A percentile compares a stretch with the other conserved stretches of the same genome.
These are phyloP conservation scores for Variabilichromis moorii DNA, from an alignment of 2,113 vertebrate genomes.

Conservation along the genomic window DNA sequence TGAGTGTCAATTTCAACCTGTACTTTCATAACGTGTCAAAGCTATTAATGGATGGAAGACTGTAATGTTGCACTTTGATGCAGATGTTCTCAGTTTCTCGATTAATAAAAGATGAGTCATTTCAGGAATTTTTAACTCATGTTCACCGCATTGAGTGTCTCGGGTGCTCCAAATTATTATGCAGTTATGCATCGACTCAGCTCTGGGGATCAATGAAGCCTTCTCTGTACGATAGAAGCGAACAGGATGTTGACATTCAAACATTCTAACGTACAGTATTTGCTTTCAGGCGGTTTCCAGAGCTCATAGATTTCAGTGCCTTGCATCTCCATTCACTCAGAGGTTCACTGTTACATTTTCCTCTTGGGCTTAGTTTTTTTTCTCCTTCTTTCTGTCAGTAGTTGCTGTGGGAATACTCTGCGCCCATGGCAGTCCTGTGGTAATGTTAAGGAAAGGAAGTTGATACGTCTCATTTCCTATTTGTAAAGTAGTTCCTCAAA, in stretches of 20 bases:
- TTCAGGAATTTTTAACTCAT: neutral
- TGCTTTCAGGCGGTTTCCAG: neutral
- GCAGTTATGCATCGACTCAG: neutral
- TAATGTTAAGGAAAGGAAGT: neutral
- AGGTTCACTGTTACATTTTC: neutral
- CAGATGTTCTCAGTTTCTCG: neutral
- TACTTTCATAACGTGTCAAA: neutral
- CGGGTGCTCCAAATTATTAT: neutral
- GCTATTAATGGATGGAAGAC: neutral
- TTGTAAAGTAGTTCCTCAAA: neutral
- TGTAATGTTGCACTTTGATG: neutral
- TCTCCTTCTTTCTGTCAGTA: neutral
- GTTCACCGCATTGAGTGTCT: neutral
- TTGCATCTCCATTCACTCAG: conserved; percentile 7
- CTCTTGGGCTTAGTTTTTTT: neutral
- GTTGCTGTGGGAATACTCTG: neutral
- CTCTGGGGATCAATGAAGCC: neutral
- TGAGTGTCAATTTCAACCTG: neutral
- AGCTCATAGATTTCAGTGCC: neutral
- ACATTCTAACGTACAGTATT: neutral
- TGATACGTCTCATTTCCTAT: neutral
- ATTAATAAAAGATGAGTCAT: neutral
- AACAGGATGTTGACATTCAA: conserved; percentile 14
- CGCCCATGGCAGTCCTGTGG: neutral
- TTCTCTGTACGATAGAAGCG: neutral